Conservation (phyloP, 2,113 vertebrate species). For the Barbus barbus region DNA sequence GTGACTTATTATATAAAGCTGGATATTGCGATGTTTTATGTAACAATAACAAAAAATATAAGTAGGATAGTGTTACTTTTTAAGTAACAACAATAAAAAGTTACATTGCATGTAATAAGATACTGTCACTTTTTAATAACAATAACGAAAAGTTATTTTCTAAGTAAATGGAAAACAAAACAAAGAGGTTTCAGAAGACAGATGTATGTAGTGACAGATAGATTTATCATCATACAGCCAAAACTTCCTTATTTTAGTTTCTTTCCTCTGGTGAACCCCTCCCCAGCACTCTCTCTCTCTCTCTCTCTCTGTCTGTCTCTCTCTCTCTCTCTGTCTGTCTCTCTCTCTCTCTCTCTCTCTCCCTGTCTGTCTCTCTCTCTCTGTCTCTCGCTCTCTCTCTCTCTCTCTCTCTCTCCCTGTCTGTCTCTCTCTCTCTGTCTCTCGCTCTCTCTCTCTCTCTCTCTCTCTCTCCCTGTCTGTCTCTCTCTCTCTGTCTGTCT, state of each 20-base stretch:
- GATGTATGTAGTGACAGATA: neutral
- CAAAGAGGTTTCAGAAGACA: neutral
- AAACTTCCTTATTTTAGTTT: conserved; percentile 7
- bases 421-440: neutral
- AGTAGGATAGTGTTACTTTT: neutral
- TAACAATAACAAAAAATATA: neutral
- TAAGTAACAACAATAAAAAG: neutral
- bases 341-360: neutral
- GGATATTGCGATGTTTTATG: neutral
- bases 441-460: no score
- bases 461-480: conserved; percentile 11
- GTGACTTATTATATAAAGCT: no score
- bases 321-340: neutral
- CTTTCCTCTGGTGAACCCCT: neutral
- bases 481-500: neutral
- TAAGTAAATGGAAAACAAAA: neutral
- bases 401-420: neutral
- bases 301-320: neutral
- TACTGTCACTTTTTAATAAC: neutral
- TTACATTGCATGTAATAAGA: no score
- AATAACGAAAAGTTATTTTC: neutral
- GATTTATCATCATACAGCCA: neutral
- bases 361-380: no score
- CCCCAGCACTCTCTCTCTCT: neutral
- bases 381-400: conserved; percentile 15